Evolutionary conservation across 2,113 vertebrate genomes (phyloP).

Genomic region (Pao palembangensis): DNA sequence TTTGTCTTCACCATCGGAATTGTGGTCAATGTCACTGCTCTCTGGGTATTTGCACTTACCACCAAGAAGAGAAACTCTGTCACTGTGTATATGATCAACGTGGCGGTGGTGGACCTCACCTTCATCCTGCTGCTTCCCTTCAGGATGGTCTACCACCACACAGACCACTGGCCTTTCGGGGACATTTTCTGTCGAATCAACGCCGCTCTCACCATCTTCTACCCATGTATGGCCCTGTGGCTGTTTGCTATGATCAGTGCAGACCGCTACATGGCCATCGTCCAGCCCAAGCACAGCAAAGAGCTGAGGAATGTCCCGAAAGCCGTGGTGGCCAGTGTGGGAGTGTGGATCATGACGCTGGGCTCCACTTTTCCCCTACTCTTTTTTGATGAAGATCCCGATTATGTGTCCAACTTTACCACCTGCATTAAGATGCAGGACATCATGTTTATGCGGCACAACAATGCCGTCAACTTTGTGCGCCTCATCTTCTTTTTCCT

Average conservation of each 20-base stretch:
- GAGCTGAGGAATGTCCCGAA: constrained; percentile 89
- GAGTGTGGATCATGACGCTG: constrained; percentile 89
- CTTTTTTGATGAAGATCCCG: constrained; percentile 79
- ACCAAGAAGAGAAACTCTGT: constrained; percentile 94
- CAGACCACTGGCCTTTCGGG: constrained; percentile 86
- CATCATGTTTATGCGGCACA: constrained; percentile 80
- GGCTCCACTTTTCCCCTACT: constrained; percentile 79
- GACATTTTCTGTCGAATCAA: constrained; percentile 83
- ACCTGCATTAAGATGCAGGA: constrained; percentile 90
- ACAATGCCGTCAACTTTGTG: constrained; percentile 80
- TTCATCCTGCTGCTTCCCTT: constrained; percentile 88
- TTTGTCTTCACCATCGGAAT: constrained; percentile 83
- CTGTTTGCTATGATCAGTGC: constrained; percentile 89
- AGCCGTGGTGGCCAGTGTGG: constrained; percentile 79
- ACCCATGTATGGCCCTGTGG: constrained; percentile 94
- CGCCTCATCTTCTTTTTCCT: constrained; percentile 89
- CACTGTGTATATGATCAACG: constrained; percentile 94
- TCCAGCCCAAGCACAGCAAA: constrained; percentile 88
- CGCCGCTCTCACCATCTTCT: constrained; percentile 85
- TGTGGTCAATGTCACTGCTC: constrained; percentile 84
- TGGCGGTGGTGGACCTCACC: constrained; percentile 86
- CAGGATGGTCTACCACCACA: constrained; percentile 82
- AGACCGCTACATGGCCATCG: constrained; percentile 94
- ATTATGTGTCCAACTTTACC: constrained; percentile 75
- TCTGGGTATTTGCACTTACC: constrained; percentile 95